Evolutionary conservation across 2,888 invertebrate genomes (phyloP), one percentile per base, ranked within the genome.

Genomic region (Plebejus melissa): DNA sequence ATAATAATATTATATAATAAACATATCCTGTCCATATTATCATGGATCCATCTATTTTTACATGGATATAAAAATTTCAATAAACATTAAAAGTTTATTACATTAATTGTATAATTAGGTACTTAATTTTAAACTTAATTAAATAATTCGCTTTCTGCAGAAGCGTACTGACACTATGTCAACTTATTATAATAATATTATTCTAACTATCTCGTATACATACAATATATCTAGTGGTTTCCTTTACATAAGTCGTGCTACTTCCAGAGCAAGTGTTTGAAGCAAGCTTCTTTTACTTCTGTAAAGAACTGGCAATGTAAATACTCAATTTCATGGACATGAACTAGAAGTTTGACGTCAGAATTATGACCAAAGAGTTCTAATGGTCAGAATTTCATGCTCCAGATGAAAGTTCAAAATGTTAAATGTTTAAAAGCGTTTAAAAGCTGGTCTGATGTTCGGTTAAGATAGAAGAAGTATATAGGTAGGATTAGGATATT

Each of bases 141-240:
- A 22, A 71, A 41, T 22, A 4, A 71, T 71, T 71, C 41, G 71
- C 46, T 46, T 46, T 11, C 46, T 22, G 13, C 13, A 32, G 65
- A 65, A 32, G 65, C 65, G 65, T 65, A 4, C 32, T 9, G 13
- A 32, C 16, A 65, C 32, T 32, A 13, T 65, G 2, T 5, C 16
- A 36, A 32, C 65, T 36, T 36, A 65, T 65, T 65, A 38, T 38
- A 32, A 32, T 32, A 32, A 32, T 32, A 32, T 38, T 5, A 65
- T 7, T 11, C 11, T 72, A 72, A 5, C 46, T 71, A 71, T 16
- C 13, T 50, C 72, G 54, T 72, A 72, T 72, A 72, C 32, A 36
- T 16, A 54, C 32, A 32, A 72, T 4, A 54, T 54, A n/a, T 32
- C 50, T 72, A 72, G 7, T 13, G 28, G 16, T 32, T 54, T 54